Evolutionary conservation across 2,888 invertebrate genomes (phyloP).

Genomic region (Schizotus pectinicornis): DNA sequence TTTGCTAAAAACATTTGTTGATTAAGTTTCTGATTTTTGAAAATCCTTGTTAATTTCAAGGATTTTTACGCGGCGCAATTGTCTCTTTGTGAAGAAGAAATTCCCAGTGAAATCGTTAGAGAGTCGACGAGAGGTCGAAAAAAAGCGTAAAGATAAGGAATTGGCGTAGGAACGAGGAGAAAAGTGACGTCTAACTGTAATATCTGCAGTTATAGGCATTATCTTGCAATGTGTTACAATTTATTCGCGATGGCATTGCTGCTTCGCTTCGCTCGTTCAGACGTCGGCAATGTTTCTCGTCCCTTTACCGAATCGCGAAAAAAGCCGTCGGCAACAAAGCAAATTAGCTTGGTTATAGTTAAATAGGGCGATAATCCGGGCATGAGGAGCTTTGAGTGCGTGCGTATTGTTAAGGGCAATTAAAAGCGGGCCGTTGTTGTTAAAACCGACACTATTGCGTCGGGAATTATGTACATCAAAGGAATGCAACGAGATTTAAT

Average conservation of each 20-base stretch:
- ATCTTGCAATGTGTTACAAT: conserved; percentile 24
- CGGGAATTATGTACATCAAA: conserved; percentile 36
- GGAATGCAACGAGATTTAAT: conserved; percentile 34
- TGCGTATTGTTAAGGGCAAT: neutral
- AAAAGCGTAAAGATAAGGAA: conserved; percentile 11
- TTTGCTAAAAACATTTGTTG: no score
- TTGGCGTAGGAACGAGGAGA: conserved; percentile 12
- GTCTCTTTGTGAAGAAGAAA: no score
- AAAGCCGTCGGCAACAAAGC: conserved; percentile 7
- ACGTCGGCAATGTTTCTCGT: neutral
- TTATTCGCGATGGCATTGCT: conserved; percentile 14
- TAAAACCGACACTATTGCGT: conserved; percentile 18
- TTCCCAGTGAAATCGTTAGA: no score
- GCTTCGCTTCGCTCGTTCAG: conserved; percentile 7
- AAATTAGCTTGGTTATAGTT: conserved; percentile 20
- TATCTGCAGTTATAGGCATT: conserved; percentile 21
- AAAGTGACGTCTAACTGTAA: conserved; percentile 18
- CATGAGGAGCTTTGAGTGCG: neutral
- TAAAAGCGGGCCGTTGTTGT: neutral
- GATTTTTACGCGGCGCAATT: no score
- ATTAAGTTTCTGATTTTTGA: no score
- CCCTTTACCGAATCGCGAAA: conserved; percentile 3
- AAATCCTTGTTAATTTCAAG: no score
- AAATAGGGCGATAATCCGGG: conserved; percentile 2
- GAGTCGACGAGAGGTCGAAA: neutral